A percentile compares a stretch with the other conserved stretches of the same genome.
These are phyloP conservation scores for Brachionichthys hirsutus DNA, from an alignment of 2,113 vertebrate species.

Conservation along the genomic window DNA sequence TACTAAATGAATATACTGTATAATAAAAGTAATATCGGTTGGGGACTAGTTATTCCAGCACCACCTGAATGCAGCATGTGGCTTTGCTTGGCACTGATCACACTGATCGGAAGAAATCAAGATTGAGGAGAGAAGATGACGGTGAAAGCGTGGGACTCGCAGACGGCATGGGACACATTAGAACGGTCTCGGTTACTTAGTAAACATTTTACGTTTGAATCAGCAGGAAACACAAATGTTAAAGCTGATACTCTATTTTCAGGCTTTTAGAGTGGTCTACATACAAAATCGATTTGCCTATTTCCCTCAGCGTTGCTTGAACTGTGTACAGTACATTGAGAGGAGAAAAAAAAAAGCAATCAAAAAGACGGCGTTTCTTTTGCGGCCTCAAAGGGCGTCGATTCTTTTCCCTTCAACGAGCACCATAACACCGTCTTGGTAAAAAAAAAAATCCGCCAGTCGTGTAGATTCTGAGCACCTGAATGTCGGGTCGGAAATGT, in stretches of 20 bases:
- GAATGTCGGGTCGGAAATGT: conserved; percentile 36
- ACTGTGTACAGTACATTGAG: conserved; percentile 44
- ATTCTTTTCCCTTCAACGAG: conserved; percentile 39
- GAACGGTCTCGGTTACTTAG: conserved; percentile 36
- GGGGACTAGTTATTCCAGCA: conserved; percentile 6
- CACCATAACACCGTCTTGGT: conserved; percentile 51
- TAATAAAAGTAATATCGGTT: too few relatives aligned
- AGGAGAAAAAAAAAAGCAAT: conserved; percentile 35
- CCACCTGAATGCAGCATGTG: conserved; percentile 43
- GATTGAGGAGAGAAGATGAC: conserved; percentile 10
- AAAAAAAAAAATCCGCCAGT: conserved; percentile 49
- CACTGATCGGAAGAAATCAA: conserved; percentile 24
- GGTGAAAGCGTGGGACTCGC: conserved; percentile 24
- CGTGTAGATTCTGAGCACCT: conserved; percentile 59
- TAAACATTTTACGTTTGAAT: conserved; percentile 40
- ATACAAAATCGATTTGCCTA: conserved; percentile 13
- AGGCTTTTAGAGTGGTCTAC: conserved; percentile 32
- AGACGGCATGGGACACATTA: conserved; percentile 38
- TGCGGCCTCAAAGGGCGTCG: conserved; percentile 25
- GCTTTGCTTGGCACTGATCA: conserved; percentile 34
- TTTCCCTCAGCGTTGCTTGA: conserved; percentile 29
- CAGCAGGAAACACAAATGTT: conserved; percentile 17
- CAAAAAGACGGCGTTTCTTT: conserved; percentile 29
- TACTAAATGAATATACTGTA: conserved; percentile 8
- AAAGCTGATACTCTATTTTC: conserved; percentile 5